Evolutionary conservation across 1,140 invertebrate genomes (phyloP).

Genomic region (Drosophila willistoni): DNA sequence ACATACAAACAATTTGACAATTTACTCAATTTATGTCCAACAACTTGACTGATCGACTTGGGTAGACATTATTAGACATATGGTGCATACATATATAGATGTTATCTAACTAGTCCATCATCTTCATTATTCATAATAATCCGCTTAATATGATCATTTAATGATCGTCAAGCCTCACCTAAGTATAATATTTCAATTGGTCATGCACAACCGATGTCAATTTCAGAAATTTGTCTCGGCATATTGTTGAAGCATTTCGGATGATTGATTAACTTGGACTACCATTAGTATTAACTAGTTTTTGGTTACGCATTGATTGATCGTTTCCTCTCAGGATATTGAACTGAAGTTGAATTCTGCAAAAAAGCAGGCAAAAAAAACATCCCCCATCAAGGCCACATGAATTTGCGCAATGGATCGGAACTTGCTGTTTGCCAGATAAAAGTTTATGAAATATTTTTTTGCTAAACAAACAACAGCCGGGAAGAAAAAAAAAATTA

Average conservation of each 20-base stretch:
- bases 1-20: too few species aligned
- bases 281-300: neutral
- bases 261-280: neutral
- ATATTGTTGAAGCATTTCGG: neutral
- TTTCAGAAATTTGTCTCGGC: neutral
- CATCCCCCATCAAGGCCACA: neutral
- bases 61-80: too few species aligned
- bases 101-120: neutral
- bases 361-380: neutral
- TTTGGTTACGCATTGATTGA: neutral
- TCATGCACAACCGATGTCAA: neutral
- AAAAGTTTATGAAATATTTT: neutral
- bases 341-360: neutral
- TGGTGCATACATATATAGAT: too few species aligned
- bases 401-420: slow-evolving; percentile 1
- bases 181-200: neutral
- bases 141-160: slow-evolving; percentile 9
- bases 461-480: slow-evolving; percentile 1
- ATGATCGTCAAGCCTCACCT: neutral
- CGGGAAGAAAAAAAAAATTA: neutral
- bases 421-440: neutral
- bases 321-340: neutral
- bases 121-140: neutral
- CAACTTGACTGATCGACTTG: too few species aligned
- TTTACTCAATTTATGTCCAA: too few species aligned